These are phyloP conservation scores for Eilema griseolum DNA, from an alignment of 2,888 invertebrate genomes.

Conservation along the genomic window DNA sequence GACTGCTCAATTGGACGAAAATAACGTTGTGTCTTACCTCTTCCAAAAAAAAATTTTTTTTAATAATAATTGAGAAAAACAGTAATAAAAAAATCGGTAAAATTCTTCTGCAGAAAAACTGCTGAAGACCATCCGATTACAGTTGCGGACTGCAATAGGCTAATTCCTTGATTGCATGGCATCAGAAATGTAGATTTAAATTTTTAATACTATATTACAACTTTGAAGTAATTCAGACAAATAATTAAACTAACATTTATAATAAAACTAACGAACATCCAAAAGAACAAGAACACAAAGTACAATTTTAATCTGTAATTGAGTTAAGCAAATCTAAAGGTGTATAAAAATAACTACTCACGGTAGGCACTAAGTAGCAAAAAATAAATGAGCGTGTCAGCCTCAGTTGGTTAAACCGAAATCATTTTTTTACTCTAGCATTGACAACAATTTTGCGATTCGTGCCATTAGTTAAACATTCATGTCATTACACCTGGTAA, in stretches of 20 bases:
- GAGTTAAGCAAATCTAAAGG: neutral
- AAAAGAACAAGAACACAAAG: neutral
- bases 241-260: neutral
- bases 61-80: too few species aligned
- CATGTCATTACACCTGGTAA: slow-evolving; percentile 26
- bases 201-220: neutral
- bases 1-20: too few species aligned
- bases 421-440: slow-evolving; percentile 16
- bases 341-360: neutral
- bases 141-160: too few species aligned
- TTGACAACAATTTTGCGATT: slow-evolving; percentile 36
- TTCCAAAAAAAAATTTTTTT: too few species aligned
- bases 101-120: too few species aligned
- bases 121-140: neutral
- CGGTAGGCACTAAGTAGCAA: neutral
- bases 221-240: too few species aligned
- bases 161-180: too few species aligned
- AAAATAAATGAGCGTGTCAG: slow-evolving; percentile 13
- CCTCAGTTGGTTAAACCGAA: slow-evolving; percentile 15
- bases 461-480: slow-evolving; percentile 27
- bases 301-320: neutral
- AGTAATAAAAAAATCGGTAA: too few species aligned
- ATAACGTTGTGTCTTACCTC: too few species aligned
- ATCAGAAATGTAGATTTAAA: neutral
- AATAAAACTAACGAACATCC: neutral